These are phyloP conservation scores for Lacanobia oleracea DNA, from an alignment of 2,888 invertebrate species.

Conservation along the genomic window DNA sequence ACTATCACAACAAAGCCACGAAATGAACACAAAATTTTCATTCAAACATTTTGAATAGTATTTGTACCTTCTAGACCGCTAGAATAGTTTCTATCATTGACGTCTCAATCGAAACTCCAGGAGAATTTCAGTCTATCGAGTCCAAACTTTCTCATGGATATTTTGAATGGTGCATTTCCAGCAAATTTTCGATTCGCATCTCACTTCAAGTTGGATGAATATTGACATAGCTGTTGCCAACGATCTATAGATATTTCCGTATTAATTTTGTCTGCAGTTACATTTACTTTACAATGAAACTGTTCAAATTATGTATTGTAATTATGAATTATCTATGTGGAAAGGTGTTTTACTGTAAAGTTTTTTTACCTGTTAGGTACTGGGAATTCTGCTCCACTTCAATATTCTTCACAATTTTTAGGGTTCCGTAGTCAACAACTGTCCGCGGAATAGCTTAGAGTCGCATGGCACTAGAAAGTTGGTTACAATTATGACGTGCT, in stretches of 20 bases:
- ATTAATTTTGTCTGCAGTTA: constrained; percentile 8
- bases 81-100: constrained; percentile 59
- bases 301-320: background rate
- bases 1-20: constrained; percentile 3
- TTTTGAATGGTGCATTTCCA: constrained; percentile 62
- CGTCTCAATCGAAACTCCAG: constrained; percentile 63
- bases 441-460: too few species aligned
- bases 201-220: constrained; percentile 48
- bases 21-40: too few species aligned
- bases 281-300: background rate
- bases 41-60: constrained; percentile 27
- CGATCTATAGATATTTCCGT: constrained; percentile 6
- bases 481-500: too few species aligned
- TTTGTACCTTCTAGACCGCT: constrained; percentile 34
- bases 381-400: too few species aligned
- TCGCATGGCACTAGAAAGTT: too few species aligned
- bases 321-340: too few species aligned
- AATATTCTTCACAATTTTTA: background rate
- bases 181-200: constrained; percentile 57
- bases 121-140: constrained; percentile 66
- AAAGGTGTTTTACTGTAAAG: too few species aligned
- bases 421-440: too few species aligned
- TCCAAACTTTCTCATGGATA: constrained; percentile 64
- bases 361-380: background rate
- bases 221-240: constrained; percentile 45